phyloP scores from a whole-genome alignment of 1,140 invertebrate species.

The Caerostris darwini region DNA sequence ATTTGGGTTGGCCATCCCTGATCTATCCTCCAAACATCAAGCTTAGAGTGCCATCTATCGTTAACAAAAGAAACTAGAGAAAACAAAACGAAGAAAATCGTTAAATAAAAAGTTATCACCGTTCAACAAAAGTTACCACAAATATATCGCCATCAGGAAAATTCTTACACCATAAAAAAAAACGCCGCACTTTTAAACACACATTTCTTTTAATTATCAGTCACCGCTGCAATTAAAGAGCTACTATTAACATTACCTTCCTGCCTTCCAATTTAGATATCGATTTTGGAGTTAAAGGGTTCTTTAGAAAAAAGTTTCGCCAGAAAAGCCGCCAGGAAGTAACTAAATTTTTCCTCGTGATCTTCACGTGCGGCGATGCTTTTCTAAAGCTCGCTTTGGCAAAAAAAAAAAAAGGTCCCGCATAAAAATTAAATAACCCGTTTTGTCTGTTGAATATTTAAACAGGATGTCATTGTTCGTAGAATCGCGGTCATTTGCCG shows the following conservation, averaged over 20 bases:
- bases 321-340: background rate
- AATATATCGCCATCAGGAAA: background rate
- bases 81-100: too few species aligned
- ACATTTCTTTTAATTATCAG: slow-evolving; percentile 1
- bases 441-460: slow-evolving; percentile 22
- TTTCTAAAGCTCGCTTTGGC: background rate
- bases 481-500: background rate
- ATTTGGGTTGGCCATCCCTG: too few species aligned
- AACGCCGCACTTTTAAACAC: background rate
- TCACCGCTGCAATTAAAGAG: background rate
- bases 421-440: background rate
- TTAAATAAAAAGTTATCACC: too few species aligned
- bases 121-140: background rate
- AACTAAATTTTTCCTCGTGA: background rate
- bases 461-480: slow-evolving; percentile 43
- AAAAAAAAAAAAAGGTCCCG: background rate
- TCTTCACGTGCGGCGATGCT: background rate
- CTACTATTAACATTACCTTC: slow-evolving; percentile 20
- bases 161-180: too few species aligned
- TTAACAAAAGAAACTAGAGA: too few species aligned
- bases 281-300: background rate
- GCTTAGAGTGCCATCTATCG: too few species aligned
- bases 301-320: background rate
- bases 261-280: background rate
- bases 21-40: too few species aligned